Base-by-base conservation (phyloP, 64 coral and sea anemone genomes). In the Montipora capricornis region DNA sequence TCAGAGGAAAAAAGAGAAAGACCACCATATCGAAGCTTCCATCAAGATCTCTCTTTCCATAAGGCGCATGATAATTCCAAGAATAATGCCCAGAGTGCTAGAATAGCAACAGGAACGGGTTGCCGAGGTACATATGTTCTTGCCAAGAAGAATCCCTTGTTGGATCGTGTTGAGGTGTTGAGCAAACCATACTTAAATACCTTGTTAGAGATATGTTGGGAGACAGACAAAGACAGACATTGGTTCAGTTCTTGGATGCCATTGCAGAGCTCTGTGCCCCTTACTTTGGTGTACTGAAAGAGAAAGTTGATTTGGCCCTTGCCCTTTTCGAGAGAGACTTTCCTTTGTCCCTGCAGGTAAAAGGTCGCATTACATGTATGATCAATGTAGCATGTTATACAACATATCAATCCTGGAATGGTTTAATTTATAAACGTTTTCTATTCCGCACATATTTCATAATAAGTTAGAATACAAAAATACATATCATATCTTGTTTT, bases 291-390 rank as follows among this genome's bases (percentile, higher is more conserved):
- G 13, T 5, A 17, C n/a, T 92, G 19, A 84, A 92, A 73, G 68
- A 77, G 46, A 13, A 86, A 64, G 67, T 87, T 7, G 60, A 57
- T 86, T 66, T 79, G 29, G 82, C 82, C 11, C 50, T 85, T 9
- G 50, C 91, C 6, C 48, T 80, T 46, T 3, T 92, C 29, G 91
- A 92, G 53, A 86, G 53, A 77, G 80, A 92, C 20, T 92, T 92
- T 77, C 91, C 81, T 55, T 86, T 92, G 81, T 92, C 81, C 19
- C 53, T 92, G 58, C 91, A 92, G 91, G 91, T 92, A 29, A 29
- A 92, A 89, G 46, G 29, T 76, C 51, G 17, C 44, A 17, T 11
- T 50, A 16, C 55, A 64, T 68, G 55, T 86, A 16, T 86, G 29
- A 13, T n/a, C 20, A 59, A 6, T 24, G 51, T 57, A 51, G n/a